Evolutionary conservation across 2,797 vertebrate species (phyloP), one percentile per base, ranked within the genome.

Genomic region (Platyrinchus mystaceus): DNA sequence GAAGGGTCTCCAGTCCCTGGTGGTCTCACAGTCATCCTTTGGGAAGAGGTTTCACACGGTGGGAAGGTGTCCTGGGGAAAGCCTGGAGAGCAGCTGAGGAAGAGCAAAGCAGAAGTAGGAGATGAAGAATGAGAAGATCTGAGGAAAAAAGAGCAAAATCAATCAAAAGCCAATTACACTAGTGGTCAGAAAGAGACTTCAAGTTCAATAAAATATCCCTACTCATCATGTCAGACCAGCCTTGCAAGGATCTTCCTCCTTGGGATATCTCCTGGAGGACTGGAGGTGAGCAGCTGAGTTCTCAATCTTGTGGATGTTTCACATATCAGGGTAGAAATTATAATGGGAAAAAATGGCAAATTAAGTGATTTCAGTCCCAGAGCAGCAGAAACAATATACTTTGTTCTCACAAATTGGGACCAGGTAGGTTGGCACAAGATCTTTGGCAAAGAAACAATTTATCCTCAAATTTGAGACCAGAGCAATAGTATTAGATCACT

Each of bases 361-460:
- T 83, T 66, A 93, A 94, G 60, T 24, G 5, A 82, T 92, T 95
- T 76, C 69, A 88, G 85, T 75, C 91, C 75, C 60, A 87, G 92
- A 93, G 50, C 79, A 83, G 68, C 80, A 95, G 70, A 93, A 94
- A 95, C 70, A 84, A 89, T 27, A 43, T 34, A 87, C 89, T 97
- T 97, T 94, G 95, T 94, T 96, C 92, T 96, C 94, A 85, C 86
- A 97, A 96, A 97, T 85, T 96, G 89, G 49, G 94, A 94, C 92
- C 96, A 97, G 96, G 96, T 97, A 97, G 85, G 66, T 21, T 96
- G 95, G 96, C 93, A 96, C 55, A 19, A 69, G 52, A 63, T 94
- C 79, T 74, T 76, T 84, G 93, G 89, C 93, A 94, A 80, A 93
- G 77, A 89, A 93, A 83, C n/a, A 63, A 67, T 67, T 96, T 63